phyloP scores from a whole-genome alignment of 53 echinoderm and acorn worm genomes.

The Hippasteria phrygiana region DNA sequence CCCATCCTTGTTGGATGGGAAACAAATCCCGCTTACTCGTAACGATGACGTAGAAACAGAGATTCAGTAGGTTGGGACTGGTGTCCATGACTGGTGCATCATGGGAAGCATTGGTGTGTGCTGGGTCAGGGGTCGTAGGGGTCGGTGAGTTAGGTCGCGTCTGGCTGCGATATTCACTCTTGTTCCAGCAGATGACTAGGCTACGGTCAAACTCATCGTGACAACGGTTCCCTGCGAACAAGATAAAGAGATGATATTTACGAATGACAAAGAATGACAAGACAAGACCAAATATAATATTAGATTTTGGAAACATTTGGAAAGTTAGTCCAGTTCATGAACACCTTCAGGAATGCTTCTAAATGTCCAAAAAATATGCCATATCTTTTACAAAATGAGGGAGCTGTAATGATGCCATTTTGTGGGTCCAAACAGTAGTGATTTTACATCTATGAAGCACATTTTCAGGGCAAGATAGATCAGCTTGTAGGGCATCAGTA shows the following conservation, averaged over 20 bases:
- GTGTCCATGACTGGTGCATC: slow-evolving; percentile 10
- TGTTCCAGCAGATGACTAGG: slow-evolving; percentile 79
- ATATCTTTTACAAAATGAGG: too few species aligned
- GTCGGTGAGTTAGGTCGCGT: slow-evolving; percentile 79
- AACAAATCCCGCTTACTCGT: slow-evolving; percentile 82
- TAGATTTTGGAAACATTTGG: too few species aligned
- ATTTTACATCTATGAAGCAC: too few species aligned
- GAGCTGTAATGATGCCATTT: too few species aligned
- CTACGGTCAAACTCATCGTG: slow-evolving; percentile 69
- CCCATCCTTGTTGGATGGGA: slow-evolving; percentile 63
- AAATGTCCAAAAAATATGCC: too few species aligned
- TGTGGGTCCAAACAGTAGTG: too few species aligned
- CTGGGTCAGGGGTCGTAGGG: slow-evolving; percentile 63
- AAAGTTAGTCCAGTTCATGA: too few species aligned
- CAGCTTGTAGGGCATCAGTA: too few species aligned
- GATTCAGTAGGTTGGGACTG: slow-evolving; percentile 83
- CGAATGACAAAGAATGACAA: too few species aligned
- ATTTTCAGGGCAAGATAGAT: too few species aligned
- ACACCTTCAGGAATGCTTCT: too few species aligned
- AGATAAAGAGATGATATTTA: not conserved
- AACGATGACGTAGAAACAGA: slow-evolving; percentile 93
- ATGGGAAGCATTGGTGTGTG: not conserved
- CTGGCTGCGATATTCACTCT: slow-evolving; percentile 71
- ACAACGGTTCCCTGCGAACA: slow-evolving; percentile 21
- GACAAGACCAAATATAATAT: not conserved